Evolutionary conservation across 2,888 invertebrate species (phyloP).

Genomic region (Drymonia ruficornis): DNA sequence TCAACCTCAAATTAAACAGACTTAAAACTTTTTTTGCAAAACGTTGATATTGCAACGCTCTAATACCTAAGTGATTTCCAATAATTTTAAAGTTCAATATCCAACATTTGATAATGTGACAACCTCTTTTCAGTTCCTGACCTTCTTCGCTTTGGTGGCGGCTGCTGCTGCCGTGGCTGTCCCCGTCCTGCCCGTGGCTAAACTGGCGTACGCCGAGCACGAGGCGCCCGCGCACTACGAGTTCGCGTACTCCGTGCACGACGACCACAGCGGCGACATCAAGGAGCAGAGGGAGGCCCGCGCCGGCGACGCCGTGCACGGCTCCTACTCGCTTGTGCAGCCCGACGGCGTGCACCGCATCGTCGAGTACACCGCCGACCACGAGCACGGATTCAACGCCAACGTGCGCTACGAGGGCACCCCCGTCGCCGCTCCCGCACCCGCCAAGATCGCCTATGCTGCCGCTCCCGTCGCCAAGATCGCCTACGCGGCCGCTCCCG

Average conservation of each 20-base stretch:
- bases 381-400: constrained; percentile 76
- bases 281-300: constrained; percentile 78
- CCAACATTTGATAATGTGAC: too few species aligned
- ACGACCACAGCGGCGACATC: constrained; percentile 73
- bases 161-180: constrained; percentile 55
- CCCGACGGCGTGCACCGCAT: constrained; percentile 76
- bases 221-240: constrained; percentile 74
- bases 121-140: constrained; percentile 27
- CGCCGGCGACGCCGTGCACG: constrained; percentile 71
- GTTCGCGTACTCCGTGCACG: constrained; percentile 75
- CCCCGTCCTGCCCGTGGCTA: constrained; percentile 52
- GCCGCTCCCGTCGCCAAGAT: constrained; percentile 42
- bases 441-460: constrained; percentile 38
- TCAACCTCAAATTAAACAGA: too few species aligned
- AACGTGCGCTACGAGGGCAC: constrained; percentile 74
- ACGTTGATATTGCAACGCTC: too few species aligned
- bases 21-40: too few species aligned
- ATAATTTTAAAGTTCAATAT: too few species aligned
- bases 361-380: constrained; percentile 77
- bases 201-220: constrained; percentile 62
- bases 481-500: constrained; percentile 31
- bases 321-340: constrained; percentile 77
- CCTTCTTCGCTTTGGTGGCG: constrained; percentile 32
- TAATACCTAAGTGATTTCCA: too few species aligned
- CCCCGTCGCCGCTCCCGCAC: constrained; percentile 49